These are phyloP conservation scores for Diploscapter pachys DNA, from an alignment of 1,140 invertebrate species.

Conservation along the genomic window DNA sequence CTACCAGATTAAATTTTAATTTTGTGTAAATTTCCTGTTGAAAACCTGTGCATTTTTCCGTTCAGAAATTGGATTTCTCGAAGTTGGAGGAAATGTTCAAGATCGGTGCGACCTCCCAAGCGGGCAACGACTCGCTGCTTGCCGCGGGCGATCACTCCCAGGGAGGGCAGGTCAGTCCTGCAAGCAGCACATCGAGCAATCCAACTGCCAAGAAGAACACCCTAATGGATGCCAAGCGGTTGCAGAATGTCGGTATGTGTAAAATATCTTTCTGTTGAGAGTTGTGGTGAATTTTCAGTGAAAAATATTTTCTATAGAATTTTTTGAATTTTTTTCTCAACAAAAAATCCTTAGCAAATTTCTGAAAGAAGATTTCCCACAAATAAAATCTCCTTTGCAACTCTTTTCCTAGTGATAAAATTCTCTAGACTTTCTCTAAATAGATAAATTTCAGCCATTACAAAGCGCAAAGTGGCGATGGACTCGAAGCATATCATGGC, in stretches of 20 bases:
- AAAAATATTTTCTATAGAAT: neutral
- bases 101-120: conserved; percentile 11
- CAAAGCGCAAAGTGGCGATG: conserved; percentile 89
- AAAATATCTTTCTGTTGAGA: too few relatives aligned
- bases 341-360: too few relatives aligned
- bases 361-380: too few relatives aligned
- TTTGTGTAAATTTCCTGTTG: too few relatives aligned
- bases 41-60: neutral
- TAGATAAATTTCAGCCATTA: conserved; percentile 75
- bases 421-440: neutral
- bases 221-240: conserved; percentile 85
- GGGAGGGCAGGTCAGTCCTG: conserved; percentile 51
- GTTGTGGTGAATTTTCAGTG: too few relatives aligned
- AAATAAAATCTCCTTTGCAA: too few relatives aligned
- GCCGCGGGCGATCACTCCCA: conserved; percentile 3
- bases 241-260: conserved; percentile 85
- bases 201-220: conserved; percentile 82
- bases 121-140: neutral
- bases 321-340: neutral
- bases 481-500: conserved; percentile 83
- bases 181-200: conserved; percentile 56
- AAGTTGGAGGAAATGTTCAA: conserved; percentile 50
- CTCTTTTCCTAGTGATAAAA: too few relatives aligned
- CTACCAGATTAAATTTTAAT: too few relatives aligned
- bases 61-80: conserved; percentile 43